These are phyloP conservation scores for Pelagia noctiluca DNA, from an alignment of 30 jellyfish, hydroid and myxozoan species.

Conservation along the genomic window DNA sequence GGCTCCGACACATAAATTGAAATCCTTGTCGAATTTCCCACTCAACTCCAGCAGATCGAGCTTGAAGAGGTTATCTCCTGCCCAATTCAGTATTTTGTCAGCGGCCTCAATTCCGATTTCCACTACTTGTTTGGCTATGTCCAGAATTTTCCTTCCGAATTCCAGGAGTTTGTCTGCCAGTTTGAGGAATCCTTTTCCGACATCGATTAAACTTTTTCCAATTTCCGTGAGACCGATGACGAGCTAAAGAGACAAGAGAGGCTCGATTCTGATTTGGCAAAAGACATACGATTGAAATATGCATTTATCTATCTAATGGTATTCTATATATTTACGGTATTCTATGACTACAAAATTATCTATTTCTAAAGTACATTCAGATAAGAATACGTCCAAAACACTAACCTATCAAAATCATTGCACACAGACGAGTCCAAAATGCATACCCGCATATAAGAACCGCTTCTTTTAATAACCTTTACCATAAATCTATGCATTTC, in stretches of 20 bases:
- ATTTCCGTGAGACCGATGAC: slow-evolving; percentile 68
- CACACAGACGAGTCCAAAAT: too few species aligned
- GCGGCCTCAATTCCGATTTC: slow-evolving; percentile 41
- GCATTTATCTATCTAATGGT: too few species aligned
- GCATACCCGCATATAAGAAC: too few species aligned
- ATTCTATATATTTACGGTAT: too few species aligned
- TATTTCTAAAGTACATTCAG: too few species aligned
- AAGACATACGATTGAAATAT: too few species aligned
- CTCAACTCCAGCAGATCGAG: slow-evolving; percentile 22
- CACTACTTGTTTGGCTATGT: slow-evolving; percentile 25
- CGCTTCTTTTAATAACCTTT: too few species aligned
- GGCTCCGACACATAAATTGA: slow-evolving; percentile 75
- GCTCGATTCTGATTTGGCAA: too few species aligned
- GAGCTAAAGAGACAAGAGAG: slow-evolving; percentile 57
- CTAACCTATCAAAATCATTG: too few species aligned
- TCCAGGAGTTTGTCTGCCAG: slow-evolving; percentile 57
- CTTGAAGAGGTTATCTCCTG: slow-evolving; percentile 42
- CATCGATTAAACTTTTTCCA: slow-evolving; percentile 62
- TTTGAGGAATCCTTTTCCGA: slow-evolving; percentile 50
- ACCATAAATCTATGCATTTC: too few species aligned
- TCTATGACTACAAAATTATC: too few species aligned
- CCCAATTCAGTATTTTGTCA: slow-evolving; percentile 9
- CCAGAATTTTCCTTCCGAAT: slow-evolving; percentile 39
- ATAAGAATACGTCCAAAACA: too few species aligned
- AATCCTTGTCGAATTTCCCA: slow-evolving; percentile 60